phyloP scores from a whole-genome alignment of 2,113 vertebrate genomes.

The Engraulis encrasicolus region DNA sequence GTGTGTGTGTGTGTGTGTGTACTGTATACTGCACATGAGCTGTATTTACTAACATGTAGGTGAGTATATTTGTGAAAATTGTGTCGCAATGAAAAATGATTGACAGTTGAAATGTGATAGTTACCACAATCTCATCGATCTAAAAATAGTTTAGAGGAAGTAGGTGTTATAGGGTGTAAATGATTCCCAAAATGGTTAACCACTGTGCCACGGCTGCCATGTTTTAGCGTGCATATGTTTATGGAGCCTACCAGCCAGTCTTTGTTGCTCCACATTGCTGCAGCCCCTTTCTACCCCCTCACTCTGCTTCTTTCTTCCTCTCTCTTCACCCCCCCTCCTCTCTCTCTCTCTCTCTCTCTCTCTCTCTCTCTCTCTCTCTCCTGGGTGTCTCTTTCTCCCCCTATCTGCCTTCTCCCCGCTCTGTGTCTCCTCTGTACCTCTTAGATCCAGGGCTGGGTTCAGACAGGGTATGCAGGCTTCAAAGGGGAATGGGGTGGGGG shows the following conservation, averaged over 20 bases:
- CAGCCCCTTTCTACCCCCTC: background rate
- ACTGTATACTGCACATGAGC: background rate
- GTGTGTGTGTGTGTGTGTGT: background rate
- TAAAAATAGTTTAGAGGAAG: background rate
- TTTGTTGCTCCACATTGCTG: slow-evolving; percentile 6
- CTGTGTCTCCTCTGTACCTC: slow-evolving; percentile 23
- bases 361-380: background rate
- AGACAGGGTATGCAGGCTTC: background rate
- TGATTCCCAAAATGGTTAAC: background rate
- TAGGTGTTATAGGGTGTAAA: background rate
- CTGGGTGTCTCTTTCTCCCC: background rate
- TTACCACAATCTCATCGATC: background rate
- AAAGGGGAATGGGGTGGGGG: slow-evolving; percentile 22
- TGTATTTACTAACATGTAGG: background rate
- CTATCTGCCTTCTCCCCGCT: background rate
- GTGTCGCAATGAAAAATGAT: no score
- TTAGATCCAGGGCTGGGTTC: background rate
- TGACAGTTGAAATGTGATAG: background rate
- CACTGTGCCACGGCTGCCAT: background rate
- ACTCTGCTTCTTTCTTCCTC: background rate
- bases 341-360: background rate
- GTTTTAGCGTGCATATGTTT: slow-evolving; percentile 37
- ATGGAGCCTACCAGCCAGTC: slow-evolving; percentile 23
- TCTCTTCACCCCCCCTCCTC: background rate
- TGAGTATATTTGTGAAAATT: background rate